Conservation (phyloP, 2,888 invertebrate species). For the Strigamia crassipes region DNA sequence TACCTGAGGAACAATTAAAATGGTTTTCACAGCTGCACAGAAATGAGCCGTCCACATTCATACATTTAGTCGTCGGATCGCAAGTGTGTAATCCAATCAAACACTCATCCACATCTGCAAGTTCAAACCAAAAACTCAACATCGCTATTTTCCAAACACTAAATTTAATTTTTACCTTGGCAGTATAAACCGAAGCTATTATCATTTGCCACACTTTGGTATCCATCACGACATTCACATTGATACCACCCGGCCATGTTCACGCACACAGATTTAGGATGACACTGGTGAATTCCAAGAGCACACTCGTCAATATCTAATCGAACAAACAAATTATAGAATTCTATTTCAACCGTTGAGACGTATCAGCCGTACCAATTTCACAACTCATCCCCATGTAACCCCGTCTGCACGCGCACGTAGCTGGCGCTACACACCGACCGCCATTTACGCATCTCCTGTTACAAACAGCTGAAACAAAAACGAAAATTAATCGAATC, state of each 20-base stretch:
- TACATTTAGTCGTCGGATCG: conserved; percentile 75
- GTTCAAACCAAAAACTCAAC: too few species aligned
- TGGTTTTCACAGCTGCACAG: conserved; percentile 71
- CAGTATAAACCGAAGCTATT: conserved; percentile 57
- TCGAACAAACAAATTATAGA: not conserved
- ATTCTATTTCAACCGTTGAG: not conserved
- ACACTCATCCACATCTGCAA: conserved; percentile 83
- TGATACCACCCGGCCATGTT: conserved; percentile 87
- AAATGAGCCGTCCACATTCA: conserved; percentile 80
- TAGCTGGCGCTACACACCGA: conserved; percentile 74
- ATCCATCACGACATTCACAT: conserved; percentile 82
- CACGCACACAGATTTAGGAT: conserved; percentile 76
- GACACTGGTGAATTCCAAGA: conserved; percentile 72
- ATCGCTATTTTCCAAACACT: too few species aligned
- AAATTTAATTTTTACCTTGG: conserved; percentile 55
- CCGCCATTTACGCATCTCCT: conserved; percentile 84
- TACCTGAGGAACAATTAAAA: conserved; percentile 56
- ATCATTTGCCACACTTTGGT: conserved; percentile 60
- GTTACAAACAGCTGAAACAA: conserved; percentile 73
- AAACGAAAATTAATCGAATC: not conserved
- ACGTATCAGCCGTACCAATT: conserved; percentile 60
- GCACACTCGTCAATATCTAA: conserved; percentile 82
- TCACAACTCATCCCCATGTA: conserved; percentile 83
- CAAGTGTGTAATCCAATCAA: conserved; percentile 76
- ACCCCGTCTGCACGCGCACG: conserved; percentile 78